Evolutionary conservation across 1,140 invertebrate genomes (phyloP).

Genomic region (Wiebesia pumilae): DNA sequence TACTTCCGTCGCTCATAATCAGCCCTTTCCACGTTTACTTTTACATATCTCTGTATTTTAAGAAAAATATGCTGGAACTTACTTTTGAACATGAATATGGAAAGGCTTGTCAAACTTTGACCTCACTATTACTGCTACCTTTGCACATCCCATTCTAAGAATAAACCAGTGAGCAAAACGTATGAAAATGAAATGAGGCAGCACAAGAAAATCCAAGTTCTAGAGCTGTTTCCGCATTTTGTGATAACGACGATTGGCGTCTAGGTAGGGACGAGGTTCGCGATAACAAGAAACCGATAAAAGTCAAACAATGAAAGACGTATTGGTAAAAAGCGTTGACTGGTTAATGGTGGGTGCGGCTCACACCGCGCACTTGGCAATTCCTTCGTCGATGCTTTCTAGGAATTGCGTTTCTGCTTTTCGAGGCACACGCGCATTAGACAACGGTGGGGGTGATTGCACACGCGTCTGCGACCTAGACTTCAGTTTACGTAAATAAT

Average conservation of each 20-base stretch:
- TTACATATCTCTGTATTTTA: not conserved
- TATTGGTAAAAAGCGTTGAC: not conserved
- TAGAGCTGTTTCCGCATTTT: too few relatives aligned
- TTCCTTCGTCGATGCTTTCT: constrained; percentile 21
- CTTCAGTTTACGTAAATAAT: constrained; percentile 12
- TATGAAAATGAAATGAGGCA: not conserved
- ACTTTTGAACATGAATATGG: not conserved
- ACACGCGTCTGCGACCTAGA: not conserved
- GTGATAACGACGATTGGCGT: not conserved
- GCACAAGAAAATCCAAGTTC: not conserved
- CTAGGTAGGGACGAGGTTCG: not conserved
- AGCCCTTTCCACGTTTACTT: not conserved
- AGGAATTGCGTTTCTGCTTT: constrained; percentile 35
- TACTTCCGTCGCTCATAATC: too few relatives aligned
- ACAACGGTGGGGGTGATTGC: not conserved
- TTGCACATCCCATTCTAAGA: not conserved
- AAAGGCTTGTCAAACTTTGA: not conserved
- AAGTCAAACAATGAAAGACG: not conserved
- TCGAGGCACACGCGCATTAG: not conserved
- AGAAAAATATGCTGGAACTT: not conserved
- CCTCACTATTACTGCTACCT: not conserved
- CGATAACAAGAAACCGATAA: not conserved
- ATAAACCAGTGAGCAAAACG: not conserved
- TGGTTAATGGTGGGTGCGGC: not conserved
- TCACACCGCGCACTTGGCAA: not conserved